phyloP scores from a whole-genome alignment of 2,797 vertebrate species.

The Leuciscus waleckii region DNA sequence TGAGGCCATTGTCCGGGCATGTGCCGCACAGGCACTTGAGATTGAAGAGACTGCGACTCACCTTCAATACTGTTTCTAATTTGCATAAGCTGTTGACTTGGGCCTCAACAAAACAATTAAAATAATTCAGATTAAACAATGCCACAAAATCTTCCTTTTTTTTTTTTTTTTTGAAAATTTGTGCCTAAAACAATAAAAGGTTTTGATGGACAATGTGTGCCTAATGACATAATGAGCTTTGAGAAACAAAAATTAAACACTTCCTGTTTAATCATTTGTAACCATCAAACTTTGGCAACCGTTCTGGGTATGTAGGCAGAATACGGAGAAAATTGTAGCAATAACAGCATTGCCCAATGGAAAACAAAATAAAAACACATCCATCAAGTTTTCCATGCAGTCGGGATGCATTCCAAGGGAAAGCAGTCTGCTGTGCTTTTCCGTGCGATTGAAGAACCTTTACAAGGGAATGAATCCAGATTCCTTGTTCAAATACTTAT shows the following conservation, averaged over 20 bases:
- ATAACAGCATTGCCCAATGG: conserved; percentile 13
- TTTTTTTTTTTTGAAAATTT: no score
- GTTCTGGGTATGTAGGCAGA: not conserved
- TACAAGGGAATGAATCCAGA: conserved; percentile 28
- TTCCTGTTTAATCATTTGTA: not conserved
- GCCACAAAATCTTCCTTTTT: not conserved
- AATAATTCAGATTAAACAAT: not conserved
- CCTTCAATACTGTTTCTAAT: not conserved
- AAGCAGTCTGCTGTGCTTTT: not conserved
- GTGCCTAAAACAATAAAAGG: no score
- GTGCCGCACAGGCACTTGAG: conserved; percentile 22
- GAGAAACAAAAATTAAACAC: not conserved
- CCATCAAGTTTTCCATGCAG: conserved; percentile 34
- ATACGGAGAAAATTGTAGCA: not conserved
- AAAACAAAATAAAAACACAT: conserved; percentile 30
- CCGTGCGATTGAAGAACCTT: conserved; percentile 1
- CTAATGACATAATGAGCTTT: conserved; percentile 6
- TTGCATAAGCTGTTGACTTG: not conserved
- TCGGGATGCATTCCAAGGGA: conserved; percentile 14
- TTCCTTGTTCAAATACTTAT: conserved; percentile 26
- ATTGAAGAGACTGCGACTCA: not conserved
- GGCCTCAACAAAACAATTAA: conserved; percentile 7
- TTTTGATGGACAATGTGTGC: not conserved
- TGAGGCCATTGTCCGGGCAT: conserved; percentile 36
- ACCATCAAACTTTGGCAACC: conserved; percentile 12